These are phyloP conservation scores for Lasioglossum marginatum DNA, from an alignment of 2,888 invertebrate species.

Conservation along the genomic window DNA sequence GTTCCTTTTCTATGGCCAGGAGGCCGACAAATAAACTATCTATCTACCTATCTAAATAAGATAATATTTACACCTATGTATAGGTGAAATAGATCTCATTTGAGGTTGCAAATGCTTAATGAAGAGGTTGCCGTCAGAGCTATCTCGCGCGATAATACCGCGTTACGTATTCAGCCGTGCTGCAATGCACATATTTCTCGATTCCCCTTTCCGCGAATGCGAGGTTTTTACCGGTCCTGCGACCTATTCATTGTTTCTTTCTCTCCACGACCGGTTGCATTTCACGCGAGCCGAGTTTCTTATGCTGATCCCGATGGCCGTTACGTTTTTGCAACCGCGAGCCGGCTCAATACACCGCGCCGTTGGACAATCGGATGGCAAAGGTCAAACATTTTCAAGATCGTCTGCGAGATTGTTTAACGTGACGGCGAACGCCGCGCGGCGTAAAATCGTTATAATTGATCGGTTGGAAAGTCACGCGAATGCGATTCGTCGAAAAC, in stretches of 20 bases:
- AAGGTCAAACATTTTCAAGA: slow-evolving; percentile 36
- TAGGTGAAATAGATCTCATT: not conserved
- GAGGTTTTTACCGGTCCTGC: slow-evolving; percentile 13
- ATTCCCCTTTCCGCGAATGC: slow-evolving; percentile 18
- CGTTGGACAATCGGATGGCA: not conserved
- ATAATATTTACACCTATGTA: not conserved
- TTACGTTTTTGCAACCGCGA: not conserved
- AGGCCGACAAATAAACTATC: not conserved
- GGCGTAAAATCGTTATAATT: slow-evolving; percentile 14
- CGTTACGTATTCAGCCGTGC: slow-evolving; percentile 24
- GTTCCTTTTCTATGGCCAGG: slow-evolving; percentile 1
- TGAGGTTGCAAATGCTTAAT: not conserved
- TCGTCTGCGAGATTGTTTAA: slow-evolving; percentile 31
- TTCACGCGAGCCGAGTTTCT: slow-evolving; percentile 40
- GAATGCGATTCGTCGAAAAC: slow-evolving; percentile 30
- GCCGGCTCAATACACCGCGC: not conserved
- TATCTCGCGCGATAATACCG: slow-evolving; percentile 32
- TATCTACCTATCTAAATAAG: not conserved
- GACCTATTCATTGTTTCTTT: slow-evolving; percentile 41
- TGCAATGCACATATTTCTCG: slow-evolving; percentile 29
- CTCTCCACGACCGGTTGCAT: slow-evolving; percentile 21
- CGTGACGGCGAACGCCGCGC: not conserved
- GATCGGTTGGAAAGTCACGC: slow-evolving; percentile 24
- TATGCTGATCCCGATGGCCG: not conserved
- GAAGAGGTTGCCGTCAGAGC: not conserved